Conservation (phyloP, 2,888 invertebrate genomes). For the Julus scandinavius region DNA sequence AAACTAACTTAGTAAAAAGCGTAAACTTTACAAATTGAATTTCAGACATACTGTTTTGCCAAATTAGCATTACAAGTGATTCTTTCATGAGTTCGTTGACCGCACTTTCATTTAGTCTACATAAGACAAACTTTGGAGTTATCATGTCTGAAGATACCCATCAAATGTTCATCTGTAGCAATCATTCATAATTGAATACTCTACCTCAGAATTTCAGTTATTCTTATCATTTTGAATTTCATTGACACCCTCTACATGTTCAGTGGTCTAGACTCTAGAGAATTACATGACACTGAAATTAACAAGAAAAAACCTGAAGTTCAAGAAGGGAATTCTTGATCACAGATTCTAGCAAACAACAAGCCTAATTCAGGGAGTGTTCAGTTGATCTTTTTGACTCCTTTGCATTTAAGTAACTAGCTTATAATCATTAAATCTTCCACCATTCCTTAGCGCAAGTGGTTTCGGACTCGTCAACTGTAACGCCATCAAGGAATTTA, state of each 20-base stretch:
- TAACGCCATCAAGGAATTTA: not conserved
- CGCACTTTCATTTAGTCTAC: no score
- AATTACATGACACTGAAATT: not conserved
- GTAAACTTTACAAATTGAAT: no score
- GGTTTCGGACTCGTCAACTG: not conserved
- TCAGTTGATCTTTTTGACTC: not conserved
- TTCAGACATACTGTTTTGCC: no score
- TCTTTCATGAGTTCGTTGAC: no score
- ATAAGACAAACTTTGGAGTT: no score
- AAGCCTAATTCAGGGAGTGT: not conserved
- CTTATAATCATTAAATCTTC: conserved; percentile 34
- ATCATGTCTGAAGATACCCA: no score
- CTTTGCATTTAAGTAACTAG: not conserved
- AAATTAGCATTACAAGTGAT: no score
- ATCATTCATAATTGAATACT: not conserved
- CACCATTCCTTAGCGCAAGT: not conserved
- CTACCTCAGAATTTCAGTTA: not conserved
- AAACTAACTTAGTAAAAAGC: no score
- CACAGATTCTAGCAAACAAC: not conserved
- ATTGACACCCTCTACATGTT: not conserved
- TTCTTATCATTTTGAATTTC: not conserved
- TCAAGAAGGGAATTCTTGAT: not conserved
- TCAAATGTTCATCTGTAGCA: not conserved
- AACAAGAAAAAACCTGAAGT: not conserved
- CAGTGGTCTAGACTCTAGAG: not conserved